A percentile compares a stretch with the other conserved stretches of the same genome.
Evolutionary conservation across 2,797 vertebrate species (phyloP).

Genomic region (Cuculus canorus): DNA sequence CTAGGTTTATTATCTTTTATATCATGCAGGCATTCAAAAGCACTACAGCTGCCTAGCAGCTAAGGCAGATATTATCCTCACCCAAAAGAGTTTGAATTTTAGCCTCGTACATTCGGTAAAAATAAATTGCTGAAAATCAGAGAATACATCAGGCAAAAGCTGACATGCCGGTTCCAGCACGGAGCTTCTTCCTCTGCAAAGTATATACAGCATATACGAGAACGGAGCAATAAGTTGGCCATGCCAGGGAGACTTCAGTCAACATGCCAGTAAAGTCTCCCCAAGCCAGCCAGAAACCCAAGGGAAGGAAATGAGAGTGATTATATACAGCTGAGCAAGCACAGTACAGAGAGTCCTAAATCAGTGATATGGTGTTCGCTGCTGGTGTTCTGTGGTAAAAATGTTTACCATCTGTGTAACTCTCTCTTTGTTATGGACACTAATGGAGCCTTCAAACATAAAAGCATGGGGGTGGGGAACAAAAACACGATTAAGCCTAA

Average conservation of each 20-base stretch:
- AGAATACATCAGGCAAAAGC: constrained; percentile 39
- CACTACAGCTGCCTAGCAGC: not conserved
- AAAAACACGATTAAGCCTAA: constrained; percentile 1
- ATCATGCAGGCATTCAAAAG: not conserved
- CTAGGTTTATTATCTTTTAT: constrained; percentile 41
- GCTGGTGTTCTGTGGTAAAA: constrained; percentile 70
- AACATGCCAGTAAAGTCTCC: constrained; percentile 30
- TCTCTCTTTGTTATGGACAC: constrained; percentile 65
- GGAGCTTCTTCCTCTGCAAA: constrained; percentile 26
- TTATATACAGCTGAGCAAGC: constrained; percentile 75
- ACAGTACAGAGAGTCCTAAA: constrained; percentile 63
- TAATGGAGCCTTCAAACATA: constrained; percentile 62
- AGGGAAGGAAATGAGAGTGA: constrained; percentile 70
- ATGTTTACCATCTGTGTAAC: constrained; percentile 72
- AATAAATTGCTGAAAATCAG: constrained; percentile 49
- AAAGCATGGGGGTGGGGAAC: constrained; percentile 32
- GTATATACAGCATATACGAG: not conserved
- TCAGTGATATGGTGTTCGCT: constrained; percentile 58
- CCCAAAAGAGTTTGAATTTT: not conserved
- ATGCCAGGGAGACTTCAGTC: constrained; percentile 13
- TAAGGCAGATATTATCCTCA: not conserved
- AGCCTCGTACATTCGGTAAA: not conserved
- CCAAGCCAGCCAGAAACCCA: constrained; percentile 57
- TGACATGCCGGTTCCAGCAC: constrained; percentile 1
- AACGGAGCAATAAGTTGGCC: constrained; percentile 20